Conservation (phyloP, 2,888 invertebrate species). For the Iphiclides podalirius region DNA sequence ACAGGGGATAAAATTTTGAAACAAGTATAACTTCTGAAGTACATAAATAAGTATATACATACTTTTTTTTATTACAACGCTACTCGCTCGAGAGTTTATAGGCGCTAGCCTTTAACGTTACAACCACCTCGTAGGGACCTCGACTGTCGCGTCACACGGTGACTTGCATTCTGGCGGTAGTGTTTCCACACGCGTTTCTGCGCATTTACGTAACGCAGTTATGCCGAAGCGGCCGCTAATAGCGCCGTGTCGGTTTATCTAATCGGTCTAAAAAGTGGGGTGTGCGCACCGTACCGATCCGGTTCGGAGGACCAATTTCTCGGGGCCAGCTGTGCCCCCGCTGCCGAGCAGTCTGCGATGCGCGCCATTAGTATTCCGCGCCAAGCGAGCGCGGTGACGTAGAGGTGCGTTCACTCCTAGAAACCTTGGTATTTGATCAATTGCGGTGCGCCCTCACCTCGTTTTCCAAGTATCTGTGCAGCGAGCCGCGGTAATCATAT, state of each 20-base stretch:
- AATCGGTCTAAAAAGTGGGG: too few species aligned
- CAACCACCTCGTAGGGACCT: too few species aligned
- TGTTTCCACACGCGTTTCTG: neutral
- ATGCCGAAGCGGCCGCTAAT: too few species aligned
- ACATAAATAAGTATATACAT: too few species aligned
- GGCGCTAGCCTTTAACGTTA: too few species aligned
- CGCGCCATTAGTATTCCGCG: slow-evolving; percentile 36
- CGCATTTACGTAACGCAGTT: neutral
- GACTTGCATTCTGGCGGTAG: neutral
- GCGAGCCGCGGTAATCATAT: neutral
- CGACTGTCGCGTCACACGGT: too few species aligned
- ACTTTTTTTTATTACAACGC: too few species aligned
- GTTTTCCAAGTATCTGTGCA: slow-evolving; percentile 1
- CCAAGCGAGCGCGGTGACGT: slow-evolving; percentile 5
- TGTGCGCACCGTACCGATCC: neutral
- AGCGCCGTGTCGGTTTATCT: too few species aligned
- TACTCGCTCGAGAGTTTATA: too few species aligned
- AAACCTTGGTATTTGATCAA: slow-evolving; percentile 15
- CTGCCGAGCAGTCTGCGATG: slow-evolving; percentile 58
- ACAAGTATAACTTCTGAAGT: too few species aligned
- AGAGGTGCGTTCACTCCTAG: slow-evolving; percentile 31
- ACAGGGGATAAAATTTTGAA: too few species aligned
- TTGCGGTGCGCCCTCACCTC: neutral
- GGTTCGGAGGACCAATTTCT: neutral
- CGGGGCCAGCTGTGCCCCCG: slow-evolving; percentile 21